Base-by-base conservation (phyloP, 2,113 vertebrate species). In the Sylvia atricapilla region DNA sequence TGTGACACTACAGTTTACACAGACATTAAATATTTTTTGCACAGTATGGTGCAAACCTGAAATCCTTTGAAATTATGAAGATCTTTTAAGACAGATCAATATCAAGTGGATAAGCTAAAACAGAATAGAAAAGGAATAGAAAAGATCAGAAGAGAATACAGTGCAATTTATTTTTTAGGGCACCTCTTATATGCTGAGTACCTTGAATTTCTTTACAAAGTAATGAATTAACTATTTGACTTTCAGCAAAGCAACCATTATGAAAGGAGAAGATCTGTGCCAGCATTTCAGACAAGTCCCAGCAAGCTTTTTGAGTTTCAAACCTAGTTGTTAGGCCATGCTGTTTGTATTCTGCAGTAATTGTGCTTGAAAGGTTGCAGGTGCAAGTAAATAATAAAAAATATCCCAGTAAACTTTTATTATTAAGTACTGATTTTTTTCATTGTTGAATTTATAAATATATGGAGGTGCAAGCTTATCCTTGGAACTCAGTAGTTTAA, bases 121-220 rank as follows among this genome's bases (percentile, higher is more conserved):
- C 4, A 67, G 55, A 85, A 80, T 7, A 83, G 41, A 80, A 94
- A 67, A 75, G 27, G 81, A 89, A 83, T 31, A 83, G 25, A 58
- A 89, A 84, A 80, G 37, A 94, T 74, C 63, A 92, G 52, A 95
- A 52, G 50, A 63, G 8, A 67, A 83, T 49, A 37, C 20, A 59
- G 15, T 24, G 11, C 31, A 89, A 83, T 74, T 76, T 59, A 72
- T 59, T 90, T 90, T 90, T 50, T 55, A 67, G 70, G 35, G 6
- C 17, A 74, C 15, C 35, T 76, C 66, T 95, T 58, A 47, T 62
- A 75, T 43, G 84, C 16, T 43, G 53, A 79, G 37, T 46, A 69
- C 50, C 73, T 89, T 91, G 80, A 91, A 94, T 78, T 94, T 68
- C 62, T 93, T 89, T 66, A 62, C 28, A 79, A 76, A 84, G 35